These are phyloP conservation scores for Polyommatus icarus DNA, from an alignment of 2,888 invertebrate species.

Conservation along the genomic window DNA sequence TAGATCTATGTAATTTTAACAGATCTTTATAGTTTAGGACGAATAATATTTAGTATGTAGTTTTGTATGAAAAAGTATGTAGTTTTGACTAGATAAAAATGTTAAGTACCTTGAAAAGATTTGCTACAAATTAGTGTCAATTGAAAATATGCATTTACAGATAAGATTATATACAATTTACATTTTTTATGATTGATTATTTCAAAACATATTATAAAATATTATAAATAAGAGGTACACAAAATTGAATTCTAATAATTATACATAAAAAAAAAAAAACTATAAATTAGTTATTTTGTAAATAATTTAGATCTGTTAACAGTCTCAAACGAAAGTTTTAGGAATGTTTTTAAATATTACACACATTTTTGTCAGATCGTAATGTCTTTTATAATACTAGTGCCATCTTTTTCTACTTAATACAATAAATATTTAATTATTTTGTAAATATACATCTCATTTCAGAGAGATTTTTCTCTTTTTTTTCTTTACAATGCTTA, in stretches of 20 bases:
- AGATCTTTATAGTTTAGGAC: constrained; percentile 21
- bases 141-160: neutral
- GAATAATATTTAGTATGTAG: neutral
- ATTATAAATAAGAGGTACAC: neutral
- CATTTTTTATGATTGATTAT: too few relatives aligned
- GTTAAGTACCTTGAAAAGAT: neutral
- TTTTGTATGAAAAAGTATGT: neutral
- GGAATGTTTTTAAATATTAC: neutral
- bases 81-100: neutral
- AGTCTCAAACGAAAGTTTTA: neutral
- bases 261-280: neutral
- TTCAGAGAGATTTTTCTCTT: neutral
- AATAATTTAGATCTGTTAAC: too few relatives aligned
- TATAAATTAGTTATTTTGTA: too few relatives aligned
- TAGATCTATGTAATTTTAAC: constrained; percentile 32
- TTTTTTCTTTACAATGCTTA: neutral
- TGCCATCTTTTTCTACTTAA: neutral
- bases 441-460: neutral
- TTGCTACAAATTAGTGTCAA: neutral
- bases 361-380: neutral
- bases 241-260: too few relatives aligned
- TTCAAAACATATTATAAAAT: neutral
- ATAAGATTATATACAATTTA: neutral
- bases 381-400: neutral
- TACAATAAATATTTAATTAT: neutral